Percentiles rank a stretch among this genome's conserved stretches.
phyloP scores from a whole-genome alignment of 2,797 vertebrate genomes.

The Sciaenops ocellatus region DNA sequence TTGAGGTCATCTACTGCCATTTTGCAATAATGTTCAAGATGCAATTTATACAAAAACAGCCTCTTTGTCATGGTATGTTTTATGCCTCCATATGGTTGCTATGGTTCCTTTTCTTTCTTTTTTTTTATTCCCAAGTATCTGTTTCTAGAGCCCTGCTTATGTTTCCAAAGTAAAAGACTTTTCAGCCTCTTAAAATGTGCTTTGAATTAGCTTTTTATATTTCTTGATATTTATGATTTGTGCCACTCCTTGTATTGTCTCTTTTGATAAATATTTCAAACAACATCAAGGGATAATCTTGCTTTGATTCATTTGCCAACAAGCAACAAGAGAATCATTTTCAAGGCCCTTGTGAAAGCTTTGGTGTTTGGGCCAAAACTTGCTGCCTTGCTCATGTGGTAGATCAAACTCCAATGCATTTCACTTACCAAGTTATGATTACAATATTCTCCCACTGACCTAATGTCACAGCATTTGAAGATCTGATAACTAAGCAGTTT shows the following conservation, averaged over 20 bases:
- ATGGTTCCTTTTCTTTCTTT: slow-evolving; percentile 51
- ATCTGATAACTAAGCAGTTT: slow-evolving; percentile 48
- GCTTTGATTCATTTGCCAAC: slow-evolving; percentile 86
- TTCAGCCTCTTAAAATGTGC: slow-evolving; percentile 80
- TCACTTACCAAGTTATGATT: slow-evolving; percentile 70
- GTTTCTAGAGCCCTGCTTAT: slow-evolving; percentile 60
- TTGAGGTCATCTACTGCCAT: slow-evolving; percentile 75
- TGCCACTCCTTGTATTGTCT: slow-evolving; percentile 88
- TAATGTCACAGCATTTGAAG: slow-evolving; percentile 59
- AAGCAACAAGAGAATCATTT: slow-evolving; percentile 83
- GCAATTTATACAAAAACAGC: slow-evolving; percentile 67
- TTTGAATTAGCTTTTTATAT: slow-evolving; percentile 84
- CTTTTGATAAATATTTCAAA: slow-evolving; percentile 88
- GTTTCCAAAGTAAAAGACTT: slow-evolving; percentile 71
- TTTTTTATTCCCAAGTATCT: slow-evolving; percentile 60
- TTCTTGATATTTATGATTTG: slow-evolving; percentile 89
- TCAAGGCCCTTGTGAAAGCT: slow-evolving; percentile 79
- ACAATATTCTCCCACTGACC: slow-evolving; percentile 58
- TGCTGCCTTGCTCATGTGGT: slow-evolving; percentile 78
- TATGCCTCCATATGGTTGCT: slow-evolving; percentile 77
- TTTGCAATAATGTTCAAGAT: slow-evolving; percentile 72
- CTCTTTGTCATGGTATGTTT: slow-evolving; percentile 66
- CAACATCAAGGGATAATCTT: slow-evolving; percentile 84
- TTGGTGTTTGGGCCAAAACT: slow-evolving; percentile 82
- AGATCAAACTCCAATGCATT: slow-evolving; percentile 71